These are phyloP conservation scores for Tinea semifulvella DNA, from an alignment of 2,888 invertebrate genomes.

Conservation along the genomic window DNA sequence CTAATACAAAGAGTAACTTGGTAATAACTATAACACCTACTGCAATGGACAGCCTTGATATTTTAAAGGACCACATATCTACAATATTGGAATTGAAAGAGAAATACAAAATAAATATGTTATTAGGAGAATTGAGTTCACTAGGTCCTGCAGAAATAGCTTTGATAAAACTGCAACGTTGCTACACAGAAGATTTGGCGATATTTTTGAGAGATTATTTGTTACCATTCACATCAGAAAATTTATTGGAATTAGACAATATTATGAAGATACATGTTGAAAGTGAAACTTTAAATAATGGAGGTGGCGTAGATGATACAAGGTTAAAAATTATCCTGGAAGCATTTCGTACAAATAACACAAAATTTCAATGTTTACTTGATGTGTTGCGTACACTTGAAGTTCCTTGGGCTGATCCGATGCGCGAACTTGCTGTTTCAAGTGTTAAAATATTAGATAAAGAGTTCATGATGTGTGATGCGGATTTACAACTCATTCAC, in stretches of 20 bases:
- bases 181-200: slow-evolving; percentile 56
- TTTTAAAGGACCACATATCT: slow-evolving; percentile 44
- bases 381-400: slow-evolving; percentile 52
- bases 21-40: slow-evolving; percentile 43
- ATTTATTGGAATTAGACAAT: slow-evolving; percentile 52
- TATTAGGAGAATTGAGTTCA: slow-evolving; percentile 48
- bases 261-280: slow-evolving; percentile 47
- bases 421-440: slow-evolving; percentile 38
- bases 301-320: slow-evolving; percentile 46
- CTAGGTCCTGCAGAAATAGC: slow-evolving; percentile 50
- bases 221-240: slow-evolving; percentile 42
- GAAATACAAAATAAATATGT: slow-evolving; percentile 55
- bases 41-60: slow-evolving; percentile 52
- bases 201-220: slow-evolving; percentile 47
- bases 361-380: slow-evolving; percentile 47
- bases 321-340: slow-evolving; percentile 45
- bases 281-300: slow-evolving; percentile 47
- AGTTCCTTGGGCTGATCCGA: slow-evolving; percentile 48
- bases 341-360: slow-evolving; percentile 40
- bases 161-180: slow-evolving; percentile 55
- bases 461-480: slow-evolving; percentile 46
- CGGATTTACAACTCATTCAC: slow-evolving; percentile 39
- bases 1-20: slow-evolving; percentile 39
- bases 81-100: slow-evolving; percentile 52
- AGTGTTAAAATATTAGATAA: slow-evolving; percentile 39